Percentiles rank a stretch among this genome's conserved stretches.
These are phyloP conservation scores for Drosophila lini DNA, from an alignment of 1,140 invertebrate genomes.

Conservation along the genomic window DNA sequence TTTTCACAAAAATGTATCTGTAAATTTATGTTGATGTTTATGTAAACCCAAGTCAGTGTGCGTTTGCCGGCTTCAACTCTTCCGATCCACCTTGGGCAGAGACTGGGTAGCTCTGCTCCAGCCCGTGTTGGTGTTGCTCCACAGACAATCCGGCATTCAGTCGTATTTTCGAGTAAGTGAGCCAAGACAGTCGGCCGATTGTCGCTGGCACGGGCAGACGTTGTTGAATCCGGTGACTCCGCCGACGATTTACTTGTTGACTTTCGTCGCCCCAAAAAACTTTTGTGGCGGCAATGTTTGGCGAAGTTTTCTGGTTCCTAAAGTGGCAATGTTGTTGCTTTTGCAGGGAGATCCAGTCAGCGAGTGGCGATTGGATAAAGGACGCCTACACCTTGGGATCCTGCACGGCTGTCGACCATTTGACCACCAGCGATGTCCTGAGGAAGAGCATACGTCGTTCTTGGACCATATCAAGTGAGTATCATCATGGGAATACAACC, in stretches of 20 bases:
- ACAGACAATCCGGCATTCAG: slow-evolving; percentile 27
- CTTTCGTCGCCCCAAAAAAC: slow-evolving; percentile 1
- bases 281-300: slow-evolving; percentile 50
- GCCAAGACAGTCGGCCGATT: slow-evolving; percentile 53
- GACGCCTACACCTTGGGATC: slow-evolving; percentile 85
- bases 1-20: slow-evolving; percentile 20
- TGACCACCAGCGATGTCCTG: slow-evolving; percentile 88
- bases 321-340: slow-evolving; percentile 79
- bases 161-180: slow-evolving; percentile 12
- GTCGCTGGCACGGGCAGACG: slow-evolving; percentile 53
- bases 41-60: slow-evolving; percentile 24
- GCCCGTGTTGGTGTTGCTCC: slow-evolving; percentile 37
- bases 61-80: slow-evolving; percentile 22
- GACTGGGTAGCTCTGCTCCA: slow-evolving; percentile 7
- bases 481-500: not conserved
- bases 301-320: slow-evolving; percentile 69
- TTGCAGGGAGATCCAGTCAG: slow-evolving; percentile 89
- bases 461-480: slow-evolving; percentile 90
- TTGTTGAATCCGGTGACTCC: slow-evolving; percentile 31
- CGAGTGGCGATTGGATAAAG: slow-evolving; percentile 90
- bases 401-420: slow-evolving; percentile 84
- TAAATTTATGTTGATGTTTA: slow-evolving; percentile 23
- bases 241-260: slow-evolving; percentile 20
- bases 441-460: slow-evolving; percentile 88
- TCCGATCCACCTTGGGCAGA: slow-evolving; percentile 16